phyloP scores from a whole-genome alignment of 2,113 vertebrate genomes.

The Ciconia maguari region DNA sequence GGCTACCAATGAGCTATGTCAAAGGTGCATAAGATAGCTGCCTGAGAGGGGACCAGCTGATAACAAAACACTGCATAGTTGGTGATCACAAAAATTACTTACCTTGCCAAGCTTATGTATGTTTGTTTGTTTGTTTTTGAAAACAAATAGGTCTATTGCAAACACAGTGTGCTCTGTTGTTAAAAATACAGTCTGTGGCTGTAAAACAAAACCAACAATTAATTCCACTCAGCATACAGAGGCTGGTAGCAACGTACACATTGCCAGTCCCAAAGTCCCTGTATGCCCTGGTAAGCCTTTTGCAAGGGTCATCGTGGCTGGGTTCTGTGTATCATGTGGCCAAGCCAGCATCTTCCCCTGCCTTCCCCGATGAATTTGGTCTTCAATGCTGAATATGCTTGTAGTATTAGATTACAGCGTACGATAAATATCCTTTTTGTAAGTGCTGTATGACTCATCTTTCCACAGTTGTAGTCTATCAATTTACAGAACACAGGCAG shows the following conservation, averaged over 20 bases:
- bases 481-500: background rate
- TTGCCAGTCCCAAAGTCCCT: background rate
- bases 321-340: accelerated
- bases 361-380: background rate
- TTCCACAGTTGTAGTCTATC: background rate
- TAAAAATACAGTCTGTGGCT: background rate
- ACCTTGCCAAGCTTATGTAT: background rate
- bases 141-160: background rate
- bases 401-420: background rate
- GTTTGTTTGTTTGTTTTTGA: background rate
- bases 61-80: background rate
- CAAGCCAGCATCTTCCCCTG: background rate
- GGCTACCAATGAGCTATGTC: background rate
- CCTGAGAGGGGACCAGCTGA: background rate
- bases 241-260: accelerated
- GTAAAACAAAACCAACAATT: background rate
- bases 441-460: background rate
- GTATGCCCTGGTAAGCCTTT: background rate
- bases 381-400: background rate
- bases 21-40: background rate
- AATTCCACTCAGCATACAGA: background rate
- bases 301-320: background rate
- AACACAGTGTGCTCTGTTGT: background rate
- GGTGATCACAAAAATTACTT: background rate
- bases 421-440: background rate